These are phyloP conservation scores for Archocentrus centrarchus DNA, from an alignment of 2,113 vertebrate species.

Conservation along the genomic window DNA sequence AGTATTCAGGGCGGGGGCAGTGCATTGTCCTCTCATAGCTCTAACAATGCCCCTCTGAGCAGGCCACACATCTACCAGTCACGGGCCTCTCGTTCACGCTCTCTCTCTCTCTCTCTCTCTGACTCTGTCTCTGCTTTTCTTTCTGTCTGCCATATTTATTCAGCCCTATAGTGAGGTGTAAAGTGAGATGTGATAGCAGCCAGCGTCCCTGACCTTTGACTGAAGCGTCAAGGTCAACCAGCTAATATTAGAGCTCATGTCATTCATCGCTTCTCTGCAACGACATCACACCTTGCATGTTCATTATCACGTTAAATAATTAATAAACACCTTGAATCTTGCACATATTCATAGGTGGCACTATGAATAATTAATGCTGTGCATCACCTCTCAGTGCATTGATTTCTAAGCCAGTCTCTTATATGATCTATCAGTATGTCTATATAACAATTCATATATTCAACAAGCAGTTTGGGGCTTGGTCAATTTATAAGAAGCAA, in stretches of 20 bases:
- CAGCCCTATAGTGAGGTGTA: constrained; percentile 54
- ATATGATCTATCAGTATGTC: too few relatives aligned
- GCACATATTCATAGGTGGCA: constrained; percentile 11
- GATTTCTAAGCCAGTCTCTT: neutral
- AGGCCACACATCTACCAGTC: constrained; percentile 76
- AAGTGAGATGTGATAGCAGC: constrained; percentile 53
- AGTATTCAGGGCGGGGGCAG: constrained; percentile 78
- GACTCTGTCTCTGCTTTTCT: constrained; percentile 65
- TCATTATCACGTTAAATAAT: constrained; percentile 30
- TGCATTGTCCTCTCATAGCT: constrained; percentile 80
- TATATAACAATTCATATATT: neutral
- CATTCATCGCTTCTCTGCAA: neutral
- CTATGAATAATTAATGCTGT: constrained; percentile 11
- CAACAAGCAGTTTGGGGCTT: neutral
- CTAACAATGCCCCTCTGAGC: constrained; percentile 79
- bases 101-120: constrained; percentile 32
- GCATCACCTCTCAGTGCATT: neutral
- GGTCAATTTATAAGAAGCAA: neutral
- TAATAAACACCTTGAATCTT: neutral
- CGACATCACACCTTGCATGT: neutral
- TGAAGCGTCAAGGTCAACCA: constrained; percentile 37
- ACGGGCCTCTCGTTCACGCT: constrained; percentile 67
- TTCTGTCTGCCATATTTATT: constrained; percentile 72
- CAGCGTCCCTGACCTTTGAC: constrained; percentile 36
- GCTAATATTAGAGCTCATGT: constrained; percentile 21